Evolutionary conservation across 2,888 invertebrate species (phyloP), one percentile per base, ranked within the genome.

Genomic region (Spisula subtruncata): DNA sequence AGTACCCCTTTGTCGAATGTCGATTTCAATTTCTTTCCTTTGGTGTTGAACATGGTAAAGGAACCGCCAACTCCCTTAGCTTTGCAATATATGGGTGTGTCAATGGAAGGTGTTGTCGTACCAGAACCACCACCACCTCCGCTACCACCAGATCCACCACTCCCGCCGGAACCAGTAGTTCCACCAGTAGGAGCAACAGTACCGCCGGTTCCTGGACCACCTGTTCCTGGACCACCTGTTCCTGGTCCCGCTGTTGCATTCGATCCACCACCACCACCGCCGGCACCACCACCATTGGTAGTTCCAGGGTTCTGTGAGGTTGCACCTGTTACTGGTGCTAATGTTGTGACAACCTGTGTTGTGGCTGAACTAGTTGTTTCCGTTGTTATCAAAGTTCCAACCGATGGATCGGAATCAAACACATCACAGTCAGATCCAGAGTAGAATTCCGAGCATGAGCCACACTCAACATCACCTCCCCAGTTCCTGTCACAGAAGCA

Each of bases 401-500:
- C 60, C 35, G 51, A 81, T 41, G 91, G 91, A 81, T 88, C 87
- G 20, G 86, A 81, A 51, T 51, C 32, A 51, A 88, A 88, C n/a
- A 81, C 12, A 12, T 87, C 87, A 89, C 93, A 93, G 14, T 92
- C 79, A 29, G 66, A n/a, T 29, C 93, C 93, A 60, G 87, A 85
- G 75, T 66, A 93, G 54, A 85, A 90, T 0, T 88, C 14, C 14
- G 92, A 86, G 87, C 93, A 93, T 4, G 90, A 71, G 12, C 87
- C 81, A 85, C 93, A 93, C 10, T 18, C 71, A 32, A 16, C 51
- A 79, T 90, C 89, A 16, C 93, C 94, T 0, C 86, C 87, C 94
- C 94, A 95, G 75, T 93, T 92, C 16, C 54, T 41, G 6, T 92
- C 89, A 88, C 95, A 95, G 5, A 83, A 46, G 80, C 95, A 95